A percentile compares a stretch with the other conserved stretches of the same genome.
Conservation (phyloP, 2,888 invertebrate genomes). For the Melieria picta region DNA sequence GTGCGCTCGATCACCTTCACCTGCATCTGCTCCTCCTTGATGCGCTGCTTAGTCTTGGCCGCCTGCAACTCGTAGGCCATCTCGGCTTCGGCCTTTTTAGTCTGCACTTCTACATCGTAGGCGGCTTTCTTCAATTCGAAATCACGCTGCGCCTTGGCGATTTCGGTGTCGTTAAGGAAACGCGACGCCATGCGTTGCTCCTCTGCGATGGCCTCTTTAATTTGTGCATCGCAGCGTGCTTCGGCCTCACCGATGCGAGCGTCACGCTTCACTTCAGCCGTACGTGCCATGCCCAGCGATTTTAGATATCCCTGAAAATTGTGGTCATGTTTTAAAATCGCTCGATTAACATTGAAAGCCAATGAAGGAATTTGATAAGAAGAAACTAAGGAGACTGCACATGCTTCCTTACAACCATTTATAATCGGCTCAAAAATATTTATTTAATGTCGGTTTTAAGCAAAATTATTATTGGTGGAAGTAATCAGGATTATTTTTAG, state of each 20-base stretch:
- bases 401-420: background rate
- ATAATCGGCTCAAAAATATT: background rate
- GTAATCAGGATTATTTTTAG: too few species aligned
- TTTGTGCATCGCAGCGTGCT: constrained; percentile 84
- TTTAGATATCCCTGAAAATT: constrained; percentile 75
- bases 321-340: constrained; percentile 12
- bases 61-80: constrained; percentile 94
- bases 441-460: too few species aligned
- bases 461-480: too few species aligned
- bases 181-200: constrained; percentile 95
- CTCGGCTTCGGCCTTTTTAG: constrained; percentile 87
- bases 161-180: constrained; percentile 95
- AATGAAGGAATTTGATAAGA: background rate
- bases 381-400: background rate
- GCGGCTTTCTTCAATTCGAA: constrained; percentile 97
- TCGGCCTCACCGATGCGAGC: constrained; percentile 98
- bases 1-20: constrained; percentile 90
- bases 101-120: constrained; percentile 96
- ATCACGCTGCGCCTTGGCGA: constrained; percentile 95
- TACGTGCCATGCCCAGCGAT: constrained; percentile 94
- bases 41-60: constrained; percentile 94
- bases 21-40: constrained; percentile 98
- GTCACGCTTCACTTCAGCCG: constrained; percentile 94
- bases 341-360: constrained; percentile 13
- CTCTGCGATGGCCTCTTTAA: constrained; percentile 89